Conservation (phyloP, 1,140 invertebrate genomes). For the Holcopasites calliopsidis region DNA sequence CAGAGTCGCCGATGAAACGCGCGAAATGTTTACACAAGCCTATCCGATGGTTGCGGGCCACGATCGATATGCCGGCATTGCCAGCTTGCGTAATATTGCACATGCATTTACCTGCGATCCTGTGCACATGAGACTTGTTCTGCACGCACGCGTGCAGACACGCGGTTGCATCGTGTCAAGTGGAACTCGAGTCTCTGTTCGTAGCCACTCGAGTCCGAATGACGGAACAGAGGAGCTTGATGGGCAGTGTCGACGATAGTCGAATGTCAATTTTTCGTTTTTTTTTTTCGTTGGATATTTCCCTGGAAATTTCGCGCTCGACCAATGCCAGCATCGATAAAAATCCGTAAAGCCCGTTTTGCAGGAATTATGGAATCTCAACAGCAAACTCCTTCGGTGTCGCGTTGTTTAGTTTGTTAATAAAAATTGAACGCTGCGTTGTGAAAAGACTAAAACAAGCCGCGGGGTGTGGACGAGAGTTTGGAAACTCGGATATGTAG, state of each 20-base stretch:
- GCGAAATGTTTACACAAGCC: slow-evolving; percentile 29
- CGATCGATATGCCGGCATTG: slow-evolving; percentile 30
- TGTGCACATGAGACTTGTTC: not conserved
- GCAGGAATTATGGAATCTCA: no score
- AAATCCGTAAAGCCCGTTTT: no score
- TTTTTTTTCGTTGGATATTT: no score
- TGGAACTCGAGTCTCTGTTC: not conserved
- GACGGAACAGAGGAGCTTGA: not conserved
- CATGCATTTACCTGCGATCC: slow-evolving; percentile 4
- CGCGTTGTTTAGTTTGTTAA: no score
- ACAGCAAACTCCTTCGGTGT: no score
- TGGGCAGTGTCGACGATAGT: not conserved
- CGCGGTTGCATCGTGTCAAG: not conserved
- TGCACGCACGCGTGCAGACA: not conserved
- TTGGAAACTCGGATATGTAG: no score
- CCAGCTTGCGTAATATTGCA: slow-evolving; percentile 29
- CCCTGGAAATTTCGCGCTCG: not conserved
- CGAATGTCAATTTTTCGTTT: not conserved
- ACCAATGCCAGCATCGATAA: no score
- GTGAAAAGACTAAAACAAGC: no score
- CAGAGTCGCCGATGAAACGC: slow-evolving; percentile 19
- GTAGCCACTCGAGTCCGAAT: not conserved
- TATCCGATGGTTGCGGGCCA: slow-evolving; percentile 13
- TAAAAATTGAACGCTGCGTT: no score
- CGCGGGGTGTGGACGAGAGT: no score